A percentile compares a stretch with the other conserved stretches of the same genome.
Evolutionary conservation across 2,797 vertebrate species (phyloP).

Genomic region (Lacerta bilineata): DNA sequence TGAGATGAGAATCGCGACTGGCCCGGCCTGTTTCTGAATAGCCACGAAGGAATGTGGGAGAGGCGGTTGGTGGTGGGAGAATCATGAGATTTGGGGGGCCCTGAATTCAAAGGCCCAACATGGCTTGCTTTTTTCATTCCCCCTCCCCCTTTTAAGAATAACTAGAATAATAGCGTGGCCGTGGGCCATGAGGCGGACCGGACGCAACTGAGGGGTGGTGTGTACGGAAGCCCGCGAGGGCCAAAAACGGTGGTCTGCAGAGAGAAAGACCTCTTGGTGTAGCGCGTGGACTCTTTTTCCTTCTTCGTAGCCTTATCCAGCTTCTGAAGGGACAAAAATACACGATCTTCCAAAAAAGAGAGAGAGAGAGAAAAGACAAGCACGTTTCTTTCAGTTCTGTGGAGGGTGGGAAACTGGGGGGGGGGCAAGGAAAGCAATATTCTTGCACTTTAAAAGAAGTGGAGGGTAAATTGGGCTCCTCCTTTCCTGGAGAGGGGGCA

Average conservation of each 20-base stretch:
- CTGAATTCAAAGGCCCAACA: neutral
- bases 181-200: too few species aligned
- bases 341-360: neutral
- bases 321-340: neutral
- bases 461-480: rapidly evolving
- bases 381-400: rapidly evolving
- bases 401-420: neutral
- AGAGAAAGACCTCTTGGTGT: rapidly evolving
- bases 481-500: neutral
- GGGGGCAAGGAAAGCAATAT: neutral
- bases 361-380: neutral
- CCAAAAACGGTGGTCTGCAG: neutral
- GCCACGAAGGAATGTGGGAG: too few species aligned
- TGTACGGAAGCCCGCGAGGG: neutral
- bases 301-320: conserved; percentile 2
- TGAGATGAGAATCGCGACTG: neutral
- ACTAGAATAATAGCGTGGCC: neutral
- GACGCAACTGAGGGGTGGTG: neutral
- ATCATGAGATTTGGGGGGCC: neutral
- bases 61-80: neutral
- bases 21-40: neutral
- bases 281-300: neutral
- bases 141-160: too few species aligned
- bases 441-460: neutral
- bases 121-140: neutral